Evolutionary conservation across 2,888 invertebrate species (phyloP).

Genomic region (Melangyna quadrimaculata): DNA sequence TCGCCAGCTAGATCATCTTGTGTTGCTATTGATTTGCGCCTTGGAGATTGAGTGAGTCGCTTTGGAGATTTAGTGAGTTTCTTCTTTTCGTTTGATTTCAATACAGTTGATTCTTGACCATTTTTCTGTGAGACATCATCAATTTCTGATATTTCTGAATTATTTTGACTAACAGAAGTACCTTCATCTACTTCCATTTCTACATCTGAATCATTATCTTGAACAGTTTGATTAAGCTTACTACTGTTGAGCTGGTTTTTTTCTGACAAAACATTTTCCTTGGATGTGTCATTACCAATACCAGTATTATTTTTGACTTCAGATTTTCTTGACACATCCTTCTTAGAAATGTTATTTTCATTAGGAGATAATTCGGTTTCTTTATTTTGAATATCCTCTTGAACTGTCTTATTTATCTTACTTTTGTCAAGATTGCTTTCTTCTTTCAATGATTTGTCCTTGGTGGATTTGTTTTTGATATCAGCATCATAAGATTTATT

Average conservation of each 20-base stretch:
- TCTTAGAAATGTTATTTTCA: not conserved
- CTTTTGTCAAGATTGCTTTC: not conserved
- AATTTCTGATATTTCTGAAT: not conserved
- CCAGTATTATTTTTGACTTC: not conserved
- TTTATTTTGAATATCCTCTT: not conserved
- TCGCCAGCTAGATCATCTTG: not conserved
- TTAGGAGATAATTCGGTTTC: not conserved
- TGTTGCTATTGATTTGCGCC: not conserved
- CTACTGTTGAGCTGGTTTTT: not conserved
- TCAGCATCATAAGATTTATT: not conserved
- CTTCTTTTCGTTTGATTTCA: not conserved
- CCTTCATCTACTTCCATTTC: constrained; percentile 1
- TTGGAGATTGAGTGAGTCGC: not conserved
- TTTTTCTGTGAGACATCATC: not conserved
- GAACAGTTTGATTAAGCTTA: too few relatives aligned
- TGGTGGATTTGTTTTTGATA: not conserved
- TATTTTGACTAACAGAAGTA: not conserved
- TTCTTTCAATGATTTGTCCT: not conserved
- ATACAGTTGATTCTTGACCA: not conserved
- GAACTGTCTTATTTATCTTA: not conserved
- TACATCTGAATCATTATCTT: not conserved
- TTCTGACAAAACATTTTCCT: not conserved
- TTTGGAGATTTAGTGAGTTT: not conserved
- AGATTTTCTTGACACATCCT: not conserved
- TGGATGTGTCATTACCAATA: not conserved